Base-by-base conservation (phyloP, 2,113 vertebrate genomes). In the Bufo bufo region DNA sequence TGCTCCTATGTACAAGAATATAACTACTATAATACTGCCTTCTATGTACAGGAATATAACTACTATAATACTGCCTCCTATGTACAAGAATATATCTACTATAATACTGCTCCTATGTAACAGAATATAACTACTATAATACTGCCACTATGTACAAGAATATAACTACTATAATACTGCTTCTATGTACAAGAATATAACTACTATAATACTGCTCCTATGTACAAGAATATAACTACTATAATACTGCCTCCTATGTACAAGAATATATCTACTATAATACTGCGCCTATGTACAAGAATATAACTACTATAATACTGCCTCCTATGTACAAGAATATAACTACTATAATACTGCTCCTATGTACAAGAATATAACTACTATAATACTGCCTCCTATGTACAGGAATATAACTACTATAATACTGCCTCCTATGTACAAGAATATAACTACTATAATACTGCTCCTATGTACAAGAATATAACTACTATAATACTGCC, bases 391-490 rank as follows among this genome's bases (percentile, higher is more conserved):
- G 33, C 1, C 33, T 33, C 33, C 33, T 33, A 33, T 33, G 33
- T 33, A 33, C 58, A 61, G 12, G 58, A 61, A 61, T 61, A 65
- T 65, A 65, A 65, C 61, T 65, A 65, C 61, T 65, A 65, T 65
- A 65, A 65, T 65, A 65, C 61, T 65, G 7, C 61, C 61, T n/a
- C 61, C 61, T n/a, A 65, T 65, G 17, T 65, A 65, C 5, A 65
- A 20, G 61, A 65, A 65, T 65, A 65, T 65, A 65, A 65, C 61
- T 65, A 65, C 61, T 65, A 65, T 65, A 65, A 65, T 65, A 65
- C 61, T 65, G 16, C 58, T 17, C 58, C 58, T 61, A 61, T 61
- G 12, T 61, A 61, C 58, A 61, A 17, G 58, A 61, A 61, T 61
- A 61, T 61, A 61, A 61, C 58, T 61, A 61, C 58, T 61, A 61